Evolutionary conservation across 2,113 vertebrate genomes (phyloP).

Genomic region (Furnarius figulus): DNA sequence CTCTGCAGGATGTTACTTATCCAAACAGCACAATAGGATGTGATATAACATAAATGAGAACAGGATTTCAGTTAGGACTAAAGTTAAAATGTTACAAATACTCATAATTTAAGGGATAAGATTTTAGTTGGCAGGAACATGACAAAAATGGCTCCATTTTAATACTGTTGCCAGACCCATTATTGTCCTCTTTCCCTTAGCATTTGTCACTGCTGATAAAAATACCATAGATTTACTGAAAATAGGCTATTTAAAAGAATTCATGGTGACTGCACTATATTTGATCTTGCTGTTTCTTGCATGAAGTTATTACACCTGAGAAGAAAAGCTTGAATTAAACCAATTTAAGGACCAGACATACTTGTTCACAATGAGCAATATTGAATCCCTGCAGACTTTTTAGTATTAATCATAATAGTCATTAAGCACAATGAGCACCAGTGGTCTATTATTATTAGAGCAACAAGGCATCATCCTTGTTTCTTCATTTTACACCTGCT

Average conservation of each 20-base stretch:
- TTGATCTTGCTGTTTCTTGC: neutral
- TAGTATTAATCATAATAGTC: neutral
- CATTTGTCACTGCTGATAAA: neutral
- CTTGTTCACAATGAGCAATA: neutral
- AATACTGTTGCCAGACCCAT: neutral
- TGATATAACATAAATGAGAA: neutral
- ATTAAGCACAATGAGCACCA: neutral
- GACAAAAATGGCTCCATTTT: neutral
- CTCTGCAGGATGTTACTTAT: neutral
- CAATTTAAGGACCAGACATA: neutral
- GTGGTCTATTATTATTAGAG: neutral
- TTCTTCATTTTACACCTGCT: neutral
- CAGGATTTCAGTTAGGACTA: neutral
- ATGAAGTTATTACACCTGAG: neutral
- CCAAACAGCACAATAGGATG: neutral
- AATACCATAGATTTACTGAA: neutral
- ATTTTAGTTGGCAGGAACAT: neutral
- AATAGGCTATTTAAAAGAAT: neutral
- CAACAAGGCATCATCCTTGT: neutral
- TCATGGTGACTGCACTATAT: neutral
- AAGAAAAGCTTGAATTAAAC: neutral
- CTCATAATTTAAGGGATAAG: neutral
- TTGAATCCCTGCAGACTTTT: neutral
- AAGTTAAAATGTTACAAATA: neutral
- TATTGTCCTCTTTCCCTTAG: neutral